Conservation (phyloP, 53 echinoderm and acorn worm species). For the Zoroaster sp. region DNA sequence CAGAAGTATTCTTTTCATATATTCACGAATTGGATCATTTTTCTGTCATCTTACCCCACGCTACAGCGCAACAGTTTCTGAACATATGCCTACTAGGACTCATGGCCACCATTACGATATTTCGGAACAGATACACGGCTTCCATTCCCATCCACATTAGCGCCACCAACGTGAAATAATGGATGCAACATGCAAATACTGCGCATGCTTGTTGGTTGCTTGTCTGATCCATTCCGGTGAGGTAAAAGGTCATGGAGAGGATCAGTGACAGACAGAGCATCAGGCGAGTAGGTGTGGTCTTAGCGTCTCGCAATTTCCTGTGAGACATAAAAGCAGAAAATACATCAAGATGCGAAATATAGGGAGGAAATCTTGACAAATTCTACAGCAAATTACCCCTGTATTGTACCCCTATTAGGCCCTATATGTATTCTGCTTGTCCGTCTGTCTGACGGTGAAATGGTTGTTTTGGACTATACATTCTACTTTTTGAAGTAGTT, state of each 20-base stretch:
- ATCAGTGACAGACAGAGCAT: slow-evolving; percentile 47
- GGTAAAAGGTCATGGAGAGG: slow-evolving; percentile 48
- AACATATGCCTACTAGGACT: slow-evolving; percentile 36
- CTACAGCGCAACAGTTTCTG: slow-evolving; percentile 25
- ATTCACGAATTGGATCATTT: not conserved
- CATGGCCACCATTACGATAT: slow-evolving; percentile 42
- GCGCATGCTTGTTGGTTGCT: slow-evolving; percentile 21
- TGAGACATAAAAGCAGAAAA: not conserved
- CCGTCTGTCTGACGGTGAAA: no score
- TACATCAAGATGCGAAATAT: not conserved
- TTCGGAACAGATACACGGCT: slow-evolving; percentile 39
- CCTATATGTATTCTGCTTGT: no score
- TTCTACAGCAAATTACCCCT: no score
- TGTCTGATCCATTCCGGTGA: slow-evolving; percentile 30
- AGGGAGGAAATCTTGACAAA: no score
- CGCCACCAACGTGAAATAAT: slow-evolving; percentile 58
- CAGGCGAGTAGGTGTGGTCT: slow-evolving; percentile 51
- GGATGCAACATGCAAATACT: slow-evolving; percentile 51
- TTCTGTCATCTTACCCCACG: slow-evolving; percentile 33
- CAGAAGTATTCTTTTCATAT: no score
- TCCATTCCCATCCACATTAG: slow-evolving; percentile 62
- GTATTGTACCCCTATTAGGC: no score
- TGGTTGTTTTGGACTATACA: no score
- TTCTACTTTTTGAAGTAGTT: no score
- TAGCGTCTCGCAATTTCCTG: slow-evolving; percentile 40